Percentiles rank a stretch among this genome's conserved stretches.
These are phyloP conservation scores for Drosophila kepulauana DNA, from an alignment of 1,140 invertebrate species.

Conservation along the genomic window DNA sequence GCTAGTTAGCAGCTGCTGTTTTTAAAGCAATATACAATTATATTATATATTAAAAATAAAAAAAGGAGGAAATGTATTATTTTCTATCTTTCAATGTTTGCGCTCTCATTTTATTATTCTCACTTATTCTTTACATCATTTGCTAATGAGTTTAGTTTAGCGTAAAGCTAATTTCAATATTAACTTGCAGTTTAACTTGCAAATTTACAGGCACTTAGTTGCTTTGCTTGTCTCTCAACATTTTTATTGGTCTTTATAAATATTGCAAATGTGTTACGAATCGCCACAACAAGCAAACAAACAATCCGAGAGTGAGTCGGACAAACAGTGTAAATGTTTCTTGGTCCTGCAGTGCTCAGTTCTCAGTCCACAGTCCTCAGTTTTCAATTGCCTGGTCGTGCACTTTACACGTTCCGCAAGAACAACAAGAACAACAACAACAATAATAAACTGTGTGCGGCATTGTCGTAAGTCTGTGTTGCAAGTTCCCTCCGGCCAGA, in stretches of 20 bases:
- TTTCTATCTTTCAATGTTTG: no score
- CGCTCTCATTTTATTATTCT: background rate
- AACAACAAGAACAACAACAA: constrained; percentile 7
- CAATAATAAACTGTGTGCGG: constrained; percentile 31
- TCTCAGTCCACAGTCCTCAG: constrained; percentile 42
- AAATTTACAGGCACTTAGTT: background rate
- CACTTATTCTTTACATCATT: no score
- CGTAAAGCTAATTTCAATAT: constrained; percentile 4
- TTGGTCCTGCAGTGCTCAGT: constrained; percentile 35
- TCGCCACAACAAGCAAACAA: constrained; percentile 31
- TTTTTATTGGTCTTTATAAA: constrained; percentile 29
- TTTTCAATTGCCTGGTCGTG: constrained; percentile 42
- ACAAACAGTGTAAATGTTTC: constrained; percentile 23
- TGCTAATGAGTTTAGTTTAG: constrained; percentile 6
- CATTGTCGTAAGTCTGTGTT: constrained; percentile 26
- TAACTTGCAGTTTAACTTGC: background rate
- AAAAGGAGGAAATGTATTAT: no score
- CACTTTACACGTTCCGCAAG: constrained; percentile 41
- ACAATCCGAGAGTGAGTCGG: background rate
- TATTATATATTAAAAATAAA: no score
- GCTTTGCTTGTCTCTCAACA: background rate
- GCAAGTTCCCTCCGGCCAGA: constrained; percentile 12
- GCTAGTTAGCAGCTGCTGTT: background rate
- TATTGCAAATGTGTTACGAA: constrained; percentile 57
- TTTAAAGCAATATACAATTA: no score